A percentile compares a stretch with the other conserved stretches of the same genome.
Evolutionary conservation across 2,113 vertebrate genomes (phyloP).

Genomic region (Choloepus hoffmanni): DNA sequence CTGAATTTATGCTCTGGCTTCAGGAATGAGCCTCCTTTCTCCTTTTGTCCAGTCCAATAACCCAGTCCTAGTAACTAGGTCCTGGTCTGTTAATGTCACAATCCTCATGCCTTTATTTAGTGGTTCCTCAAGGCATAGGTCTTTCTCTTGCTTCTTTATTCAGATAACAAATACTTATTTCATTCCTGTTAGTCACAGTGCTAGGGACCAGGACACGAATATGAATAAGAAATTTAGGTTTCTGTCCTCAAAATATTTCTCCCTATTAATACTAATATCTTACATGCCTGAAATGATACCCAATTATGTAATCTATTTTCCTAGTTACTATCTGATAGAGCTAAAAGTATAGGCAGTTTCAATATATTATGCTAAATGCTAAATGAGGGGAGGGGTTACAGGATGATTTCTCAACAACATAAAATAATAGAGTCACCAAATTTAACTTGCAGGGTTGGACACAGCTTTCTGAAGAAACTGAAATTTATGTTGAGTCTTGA

Average conservation of each 20-base stretch:
- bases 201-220: background rate
- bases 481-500: background rate
- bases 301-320: background rate
- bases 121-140: background rate
- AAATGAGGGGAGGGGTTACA: background rate
- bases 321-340: background rate
- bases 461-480: background rate
- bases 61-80: background rate
- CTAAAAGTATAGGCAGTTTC: background rate
- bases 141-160: background rate
- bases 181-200: background rate
- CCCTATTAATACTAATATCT: background rate
- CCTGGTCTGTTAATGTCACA: background rate
- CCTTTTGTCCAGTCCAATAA: background rate
- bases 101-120: background rate
- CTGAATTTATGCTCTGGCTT: background rate
- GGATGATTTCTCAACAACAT: background rate
- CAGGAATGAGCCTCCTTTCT: background rate
- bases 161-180: background rate
- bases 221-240: background rate
- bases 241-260: background rate
- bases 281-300: background rate
- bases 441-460: background rate
- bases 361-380: background rate
- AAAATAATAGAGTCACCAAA: background rate